Conservation (phyloP, 64 coral and sea anemone species). For the Porites lutea region DNA sequence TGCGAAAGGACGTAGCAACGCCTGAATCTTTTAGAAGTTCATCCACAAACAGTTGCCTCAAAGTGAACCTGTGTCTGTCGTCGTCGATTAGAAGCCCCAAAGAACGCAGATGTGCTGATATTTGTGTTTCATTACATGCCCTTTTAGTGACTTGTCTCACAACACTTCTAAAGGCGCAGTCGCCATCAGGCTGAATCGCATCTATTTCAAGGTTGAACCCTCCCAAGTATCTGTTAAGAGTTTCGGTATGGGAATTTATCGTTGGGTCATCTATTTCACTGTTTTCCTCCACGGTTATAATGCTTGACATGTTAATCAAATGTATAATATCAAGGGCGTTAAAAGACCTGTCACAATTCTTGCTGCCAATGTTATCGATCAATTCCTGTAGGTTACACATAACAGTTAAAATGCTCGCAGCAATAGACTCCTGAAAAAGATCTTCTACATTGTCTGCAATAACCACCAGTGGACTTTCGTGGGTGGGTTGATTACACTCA, state of each 20-base stretch:
- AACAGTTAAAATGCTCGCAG: slow-evolving; percentile 3
- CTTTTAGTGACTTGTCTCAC: too few species aligned
- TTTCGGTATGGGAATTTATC: slow-evolving; percentile 9
- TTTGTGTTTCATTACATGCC: too few species aligned
- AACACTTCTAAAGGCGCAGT: too few species aligned
- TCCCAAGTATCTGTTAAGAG: slow-evolving; percentile 49
- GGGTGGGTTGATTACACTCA: too few species aligned
- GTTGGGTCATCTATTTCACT: slow-evolving; percentile 40
- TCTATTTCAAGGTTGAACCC: slow-evolving; percentile 53
- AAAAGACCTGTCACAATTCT: too few species aligned
- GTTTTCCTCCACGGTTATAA: slow-evolving; percentile 3
- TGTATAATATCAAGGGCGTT: slow-evolving; percentile 30
- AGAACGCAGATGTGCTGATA: neutral
- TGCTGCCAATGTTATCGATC: neutral
- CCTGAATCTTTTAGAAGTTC: slow-evolving; percentile 1
- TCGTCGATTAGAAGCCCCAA: slow-evolving; percentile 36
- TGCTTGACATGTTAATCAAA: slow-evolving; percentile 31
- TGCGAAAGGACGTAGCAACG: neutral
- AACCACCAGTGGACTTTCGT: slow-evolving; percentile 2
- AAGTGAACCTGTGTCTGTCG: slow-evolving; percentile 19
- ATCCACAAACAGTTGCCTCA: slow-evolving; percentile 62
- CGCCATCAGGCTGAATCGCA: slow-evolving; percentile 42
- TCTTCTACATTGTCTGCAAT: slow-evolving; percentile 40
- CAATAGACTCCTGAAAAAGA: slow-evolving; percentile 27
- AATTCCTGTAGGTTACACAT: slow-evolving; percentile 17